Evolutionary conservation across 2,888 invertebrate genomes (phyloP), one percentile per base, ranked within the genome.

Genomic region (Boloria selene): DNA sequence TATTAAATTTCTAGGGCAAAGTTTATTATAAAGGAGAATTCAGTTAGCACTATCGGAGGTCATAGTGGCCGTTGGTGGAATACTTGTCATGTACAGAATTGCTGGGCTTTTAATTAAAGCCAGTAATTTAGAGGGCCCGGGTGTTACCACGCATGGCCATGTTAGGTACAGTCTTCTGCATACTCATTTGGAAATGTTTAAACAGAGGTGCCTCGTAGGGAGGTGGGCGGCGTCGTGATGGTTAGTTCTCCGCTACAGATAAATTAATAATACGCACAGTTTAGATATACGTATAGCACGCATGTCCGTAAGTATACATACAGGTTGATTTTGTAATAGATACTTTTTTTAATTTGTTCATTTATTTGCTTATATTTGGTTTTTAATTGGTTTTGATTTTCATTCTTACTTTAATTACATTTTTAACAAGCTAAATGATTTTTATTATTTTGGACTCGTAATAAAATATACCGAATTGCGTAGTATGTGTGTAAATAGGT

Each of bases 131-230:
- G 84, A 85, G 84, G 84, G 86, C 82, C 82, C 77, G 81, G 84
- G 80, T 77, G 75, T 70, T 73, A 75, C 82, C 80, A 82, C 81
- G 84, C 83, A 76, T 84, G 86, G 82, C 84, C 85, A 84, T 86
- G 86, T 87, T 83, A 85, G 83, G 83, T 79, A 84, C 82, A 87
- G 85, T 87, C 86, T 87, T 87, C 86, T 88, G 91, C 90, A 90
- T 89, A 90, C 90, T 89, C 90, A 87, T 90, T 92, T 90, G 84
- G 91, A 86, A 87, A 88, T 90, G 90, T 90, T 91, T 90, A 89
- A 91, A 89, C 88, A 86, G 73, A 75, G 76, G 77, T 76, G 74
- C 74, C 72, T 68, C 55, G 69, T 66, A 74, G 80, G 79, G 78
- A 76, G 78, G 76, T 71, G 80, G 78, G 74, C 81, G 83, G 85